Percentiles rank a stretch among this genome's conserved stretches.
These are phyloP conservation scores for Zeuzera pyrina DNA, from an alignment of 2,888 invertebrate species.

Conservation along the genomic window DNA sequence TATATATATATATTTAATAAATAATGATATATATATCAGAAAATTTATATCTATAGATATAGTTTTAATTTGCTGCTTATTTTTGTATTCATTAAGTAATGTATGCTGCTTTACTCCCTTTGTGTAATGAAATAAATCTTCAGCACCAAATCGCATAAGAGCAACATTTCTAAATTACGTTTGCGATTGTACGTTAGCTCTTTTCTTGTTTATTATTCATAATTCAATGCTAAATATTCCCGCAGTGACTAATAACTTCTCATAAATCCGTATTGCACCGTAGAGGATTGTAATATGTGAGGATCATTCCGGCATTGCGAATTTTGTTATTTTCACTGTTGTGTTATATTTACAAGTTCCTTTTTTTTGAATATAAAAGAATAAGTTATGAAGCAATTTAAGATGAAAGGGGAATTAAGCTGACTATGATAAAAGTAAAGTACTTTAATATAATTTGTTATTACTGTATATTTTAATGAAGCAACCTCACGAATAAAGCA, in stretches of 20 bases:
- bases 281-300: conserved; percentile 57
- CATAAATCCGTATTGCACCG: conserved; percentile 62
- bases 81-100: no score
- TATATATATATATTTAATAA: no score
- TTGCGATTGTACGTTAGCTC: conserved; percentile 39
- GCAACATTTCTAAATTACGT: conserved; percentile 30
- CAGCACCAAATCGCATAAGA: conserved; percentile 12
- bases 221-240: conserved; percentile 61
- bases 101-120: no score
- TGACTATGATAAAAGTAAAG: no score
- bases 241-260: conserved; percentile 61
- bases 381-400: conserved; percentile 1
- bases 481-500: no score
- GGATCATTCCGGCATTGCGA: conserved; percentile 35
- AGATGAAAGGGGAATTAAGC: conserved; percentile 2
- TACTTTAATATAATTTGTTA: no score
- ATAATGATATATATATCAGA: no score
- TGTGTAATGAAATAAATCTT: no score
- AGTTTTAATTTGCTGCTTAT: no score
- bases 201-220: conserved; percentile 62
- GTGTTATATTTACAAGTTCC: not conserved
- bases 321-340: conserved; percentile 4
- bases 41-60: no score
- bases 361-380: conserved; percentile 1
- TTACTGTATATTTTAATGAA: no score